A percentile compares a stretch with the other conserved stretches of the same genome.
Conservation (phyloP, 2,888 invertebrate genomes). For the Oegoconia quadripuncta region DNA sequence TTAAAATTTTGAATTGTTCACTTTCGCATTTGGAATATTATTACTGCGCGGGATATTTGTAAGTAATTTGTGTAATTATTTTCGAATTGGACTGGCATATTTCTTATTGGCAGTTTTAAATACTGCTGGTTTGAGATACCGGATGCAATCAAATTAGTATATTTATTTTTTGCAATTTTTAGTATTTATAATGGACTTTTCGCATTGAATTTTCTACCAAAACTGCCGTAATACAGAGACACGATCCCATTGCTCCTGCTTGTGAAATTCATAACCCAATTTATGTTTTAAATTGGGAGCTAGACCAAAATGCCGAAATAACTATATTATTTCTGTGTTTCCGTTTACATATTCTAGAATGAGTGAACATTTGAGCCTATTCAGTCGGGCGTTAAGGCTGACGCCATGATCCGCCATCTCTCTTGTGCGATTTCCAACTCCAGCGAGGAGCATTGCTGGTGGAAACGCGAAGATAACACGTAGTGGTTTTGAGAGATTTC, state of each 20-base stretch:
- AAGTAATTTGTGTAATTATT: conserved; percentile 2
- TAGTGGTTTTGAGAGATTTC: too few species aligned
- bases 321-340: conserved; percentile 6
- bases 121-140: too few species aligned
- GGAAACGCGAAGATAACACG: too few species aligned
- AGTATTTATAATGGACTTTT: too few species aligned
- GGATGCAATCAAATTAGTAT: too few species aligned
- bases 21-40: conserved; percentile 18
- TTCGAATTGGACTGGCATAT: conserved; percentile 1
- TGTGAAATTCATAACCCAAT: conserved; percentile 4
- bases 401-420: too few species aligned
- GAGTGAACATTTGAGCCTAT: conserved; percentile 4
- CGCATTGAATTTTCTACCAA: too few species aligned
- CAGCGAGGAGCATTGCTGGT: too few species aligned
- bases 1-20: conserved; percentile 25
- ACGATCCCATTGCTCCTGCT: not conserved
- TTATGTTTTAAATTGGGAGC: not conserved
- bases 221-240: not conserved
- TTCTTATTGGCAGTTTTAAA: not conserved
- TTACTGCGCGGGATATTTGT: conserved; percentile 15
- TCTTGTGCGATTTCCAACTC: too few species aligned
- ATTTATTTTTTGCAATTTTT: too few species aligned
- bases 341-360: conserved; percentile 2
- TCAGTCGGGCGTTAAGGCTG: too few species aligned
- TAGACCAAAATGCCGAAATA: conserved; percentile 5